These are phyloP conservation scores for Parus major DNA, from an alignment of 2,113 vertebrate species.

Conservation along the genomic window DNA sequence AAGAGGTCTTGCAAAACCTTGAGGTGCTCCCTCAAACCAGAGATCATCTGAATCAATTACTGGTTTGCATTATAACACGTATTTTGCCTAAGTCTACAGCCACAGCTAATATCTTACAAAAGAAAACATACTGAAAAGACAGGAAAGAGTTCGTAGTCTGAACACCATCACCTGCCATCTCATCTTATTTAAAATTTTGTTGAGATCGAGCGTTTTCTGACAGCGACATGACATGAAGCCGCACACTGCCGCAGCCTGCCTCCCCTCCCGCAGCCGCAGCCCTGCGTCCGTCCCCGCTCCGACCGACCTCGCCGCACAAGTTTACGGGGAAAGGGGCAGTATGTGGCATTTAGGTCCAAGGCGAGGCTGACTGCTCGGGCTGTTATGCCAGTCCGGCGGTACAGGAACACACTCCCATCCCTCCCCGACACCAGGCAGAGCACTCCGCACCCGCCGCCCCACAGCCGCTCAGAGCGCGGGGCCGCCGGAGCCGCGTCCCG, in stretches of 20 bases:
- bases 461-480: not conserved
- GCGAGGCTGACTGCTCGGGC: rapidly evolving
- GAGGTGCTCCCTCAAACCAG: not conserved
- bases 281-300: not conserved
- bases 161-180: not conserved
- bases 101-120: rapidly evolving
- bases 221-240: not conserved
- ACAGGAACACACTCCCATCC: not conserved
- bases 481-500: not conserved
- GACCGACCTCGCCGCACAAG: not conserved
- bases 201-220: not conserved
- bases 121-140: not conserved
- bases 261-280: not conserved
- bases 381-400: rapidly evolving
- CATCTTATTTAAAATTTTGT: not conserved
- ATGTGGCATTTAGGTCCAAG: rapidly evolving
- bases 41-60: not conserved
- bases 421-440: rapidly evolving
- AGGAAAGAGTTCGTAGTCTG: not conserved
- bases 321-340: rapidly evolving
- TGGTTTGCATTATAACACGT: not conserved
- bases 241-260: not conserved
- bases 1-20: not conserved
- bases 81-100: not conserved
- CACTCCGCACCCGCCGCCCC: not conserved